Conservation (phyloP, 2,797 vertebrate genomes). For the Distichodus sexfasciatus region DNA sequence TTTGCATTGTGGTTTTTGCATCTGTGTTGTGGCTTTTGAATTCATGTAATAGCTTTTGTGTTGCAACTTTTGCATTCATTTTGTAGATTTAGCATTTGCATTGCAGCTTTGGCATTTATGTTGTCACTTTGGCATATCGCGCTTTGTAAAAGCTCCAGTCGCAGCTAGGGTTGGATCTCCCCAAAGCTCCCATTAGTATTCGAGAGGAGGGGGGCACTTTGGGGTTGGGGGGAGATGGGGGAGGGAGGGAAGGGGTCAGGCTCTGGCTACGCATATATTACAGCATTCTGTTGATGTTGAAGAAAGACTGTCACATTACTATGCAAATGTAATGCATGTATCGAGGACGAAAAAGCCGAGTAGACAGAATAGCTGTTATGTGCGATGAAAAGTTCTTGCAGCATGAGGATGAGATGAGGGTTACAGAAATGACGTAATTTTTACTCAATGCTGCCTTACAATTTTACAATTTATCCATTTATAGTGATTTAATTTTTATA, state of each 20-base stretch:
- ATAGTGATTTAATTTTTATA: too few relatives aligned
- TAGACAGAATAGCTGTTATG: slow-evolving; percentile 64
- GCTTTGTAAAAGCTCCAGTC: slow-evolving; percentile 2
- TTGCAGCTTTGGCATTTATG: too few relatives aligned
- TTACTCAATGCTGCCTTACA: too few relatives aligned
- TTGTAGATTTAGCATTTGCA: too few relatives aligned
- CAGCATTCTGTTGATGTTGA: slow-evolving; percentile 60
- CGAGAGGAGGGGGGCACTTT: too few relatives aligned
- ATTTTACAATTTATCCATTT: too few relatives aligned
- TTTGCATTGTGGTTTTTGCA: too few relatives aligned
- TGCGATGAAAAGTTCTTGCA: slow-evolving; percentile 45
- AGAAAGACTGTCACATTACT: slow-evolving; percentile 70
- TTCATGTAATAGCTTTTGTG: too few relatives aligned
- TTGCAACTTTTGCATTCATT: too few relatives aligned
- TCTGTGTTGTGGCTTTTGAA: too few relatives aligned
- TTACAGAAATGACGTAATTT: background rate
- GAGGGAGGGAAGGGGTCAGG: slow-evolving; percentile 51
- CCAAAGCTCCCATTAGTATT: slow-evolving; percentile 68
- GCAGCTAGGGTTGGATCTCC: slow-evolving; percentile 7
- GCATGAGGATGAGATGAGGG: background rate
- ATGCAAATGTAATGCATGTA: slow-evolving; percentile 72
- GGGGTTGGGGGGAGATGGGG: too few relatives aligned
- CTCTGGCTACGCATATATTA: slow-evolving; percentile 64
- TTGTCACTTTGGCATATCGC: too few relatives aligned
- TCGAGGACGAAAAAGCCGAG: slow-evolving; percentile 65